Evolutionary conservation across 2,888 invertebrate species (phyloP).

Genomic region (Himalopsyche japonica): DNA sequence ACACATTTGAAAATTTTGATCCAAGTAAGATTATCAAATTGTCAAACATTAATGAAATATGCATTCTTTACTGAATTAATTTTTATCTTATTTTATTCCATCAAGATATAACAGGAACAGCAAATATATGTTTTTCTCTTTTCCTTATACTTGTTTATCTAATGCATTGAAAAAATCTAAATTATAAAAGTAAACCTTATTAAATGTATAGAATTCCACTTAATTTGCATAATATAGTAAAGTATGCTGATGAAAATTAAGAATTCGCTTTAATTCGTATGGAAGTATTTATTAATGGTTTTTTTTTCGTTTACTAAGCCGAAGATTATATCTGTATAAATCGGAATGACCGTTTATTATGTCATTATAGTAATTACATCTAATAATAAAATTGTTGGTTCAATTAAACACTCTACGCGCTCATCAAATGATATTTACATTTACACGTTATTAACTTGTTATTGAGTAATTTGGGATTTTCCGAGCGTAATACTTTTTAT

Average conservation of each 20-base stretch:
- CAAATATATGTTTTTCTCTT: too few species aligned
- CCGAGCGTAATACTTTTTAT: background rate
- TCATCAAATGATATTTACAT: conserved; percentile 7
- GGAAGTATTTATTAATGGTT: background rate
- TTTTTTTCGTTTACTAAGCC: background rate
- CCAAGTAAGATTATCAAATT: too few species aligned
- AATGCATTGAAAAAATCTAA: too few species aligned
- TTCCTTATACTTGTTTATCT: too few species aligned
- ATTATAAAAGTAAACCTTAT: too few species aligned
- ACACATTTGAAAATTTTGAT: too few species aligned
- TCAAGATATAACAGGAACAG: too few species aligned
- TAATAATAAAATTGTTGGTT: background rate
- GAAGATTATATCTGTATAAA: background rate
- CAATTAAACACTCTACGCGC: background rate
- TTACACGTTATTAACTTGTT: conserved; percentile 28
- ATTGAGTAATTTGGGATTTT: conserved; percentile 12
- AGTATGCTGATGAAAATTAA: background rate
- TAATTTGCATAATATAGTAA: background rate
- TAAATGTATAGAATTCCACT: background rate
- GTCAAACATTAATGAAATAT: too few species aligned
- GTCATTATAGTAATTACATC: conserved; percentile 22
- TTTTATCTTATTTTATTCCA: too few species aligned
- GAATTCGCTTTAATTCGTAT: background rate
- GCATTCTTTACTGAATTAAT: too few species aligned
- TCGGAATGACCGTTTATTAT: conserved; percentile 21